Percentiles rank a stretch among this genome's conserved stretches.
Evolutionary conservation across 1,140 invertebrate species (phyloP).

Genomic region (Archegozetes longisetosus): DNA sequence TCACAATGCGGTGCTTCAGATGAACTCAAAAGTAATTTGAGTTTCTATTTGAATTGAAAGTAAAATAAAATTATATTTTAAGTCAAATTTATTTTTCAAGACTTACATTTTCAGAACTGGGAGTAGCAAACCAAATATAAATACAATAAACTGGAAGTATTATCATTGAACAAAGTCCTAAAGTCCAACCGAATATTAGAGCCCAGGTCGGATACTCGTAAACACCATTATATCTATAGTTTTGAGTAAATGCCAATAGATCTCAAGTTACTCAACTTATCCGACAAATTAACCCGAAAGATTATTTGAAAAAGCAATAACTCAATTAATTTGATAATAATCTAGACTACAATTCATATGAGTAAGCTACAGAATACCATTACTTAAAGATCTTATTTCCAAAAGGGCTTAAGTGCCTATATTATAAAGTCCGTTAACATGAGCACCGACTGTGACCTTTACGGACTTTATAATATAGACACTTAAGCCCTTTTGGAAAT

Average conservation of each 20-base stretch:
- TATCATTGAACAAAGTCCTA: slow-evolving; percentile 39
- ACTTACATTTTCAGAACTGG: slow-evolving; percentile 5
- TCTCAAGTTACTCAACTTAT: background rate
- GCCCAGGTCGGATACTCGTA: slow-evolving; percentile 44
- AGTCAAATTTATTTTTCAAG: background rate
- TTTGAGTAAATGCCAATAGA: background rate
- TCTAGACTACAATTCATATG: too few species aligned
- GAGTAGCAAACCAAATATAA: slow-evolving; percentile 31
- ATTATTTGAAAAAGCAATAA: background rate
- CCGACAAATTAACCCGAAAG: too few species aligned
- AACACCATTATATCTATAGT: slow-evolving; percentile 30
- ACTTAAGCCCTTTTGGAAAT: too few species aligned
- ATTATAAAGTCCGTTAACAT: too few species aligned
- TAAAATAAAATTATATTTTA: background rate
- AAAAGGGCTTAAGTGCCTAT: too few species aligned
- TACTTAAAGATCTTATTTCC: too few species aligned
- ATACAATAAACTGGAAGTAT: slow-evolving; percentile 42
- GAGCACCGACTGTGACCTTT: too few species aligned
- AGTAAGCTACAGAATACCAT: too few species aligned
- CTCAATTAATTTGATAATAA: too few species aligned
- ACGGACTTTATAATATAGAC: too few species aligned
- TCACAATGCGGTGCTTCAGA: background rate
- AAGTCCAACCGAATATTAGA: slow-evolving; percentile 41
- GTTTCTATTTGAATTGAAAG: background rate
- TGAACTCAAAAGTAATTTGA: background rate